A percentile compares a stretch with the other conserved stretches of the same genome.
These are phyloP conservation scores for Sylvilagus bachmani DNA, from an alignment of 2,113 vertebrate genomes.

Conservation along the genomic window DNA sequence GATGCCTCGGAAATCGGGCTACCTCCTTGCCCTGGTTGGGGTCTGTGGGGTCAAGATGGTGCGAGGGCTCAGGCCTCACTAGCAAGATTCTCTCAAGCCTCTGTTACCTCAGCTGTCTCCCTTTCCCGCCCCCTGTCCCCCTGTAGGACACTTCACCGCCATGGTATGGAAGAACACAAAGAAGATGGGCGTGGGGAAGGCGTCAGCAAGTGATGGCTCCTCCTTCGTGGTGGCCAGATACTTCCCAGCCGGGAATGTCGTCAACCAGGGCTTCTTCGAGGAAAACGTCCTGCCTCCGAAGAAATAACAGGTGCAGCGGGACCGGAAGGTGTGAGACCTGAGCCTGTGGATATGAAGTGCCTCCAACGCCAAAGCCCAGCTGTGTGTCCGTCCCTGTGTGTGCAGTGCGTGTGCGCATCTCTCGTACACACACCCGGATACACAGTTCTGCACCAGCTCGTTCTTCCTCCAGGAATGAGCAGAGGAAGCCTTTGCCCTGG, in stretches of 20 bases:
- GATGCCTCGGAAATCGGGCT: not conserved
- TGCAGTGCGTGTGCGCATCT: not conserved
- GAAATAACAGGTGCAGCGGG: conserved; percentile 83
- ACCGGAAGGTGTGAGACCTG: conserved; percentile 67
- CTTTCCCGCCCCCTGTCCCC: not conserved
- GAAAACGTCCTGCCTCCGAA: conserved; percentile 95
- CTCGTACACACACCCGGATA: not conserved
- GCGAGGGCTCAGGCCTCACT: not conserved
- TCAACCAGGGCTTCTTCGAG: conserved; percentile 97
- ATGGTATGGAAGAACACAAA: conserved; percentile 98
- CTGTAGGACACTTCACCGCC: conserved; percentile 97
- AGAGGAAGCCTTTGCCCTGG: not conserved
- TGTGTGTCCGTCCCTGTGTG: conserved; percentile 10
- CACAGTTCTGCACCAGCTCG: not conserved
- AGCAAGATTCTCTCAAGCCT: not conserved
- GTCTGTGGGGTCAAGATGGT: not conserved
- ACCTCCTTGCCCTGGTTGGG: not conserved
- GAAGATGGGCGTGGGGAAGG: conserved; percentile 96
- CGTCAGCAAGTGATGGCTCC: conserved; percentile 94
- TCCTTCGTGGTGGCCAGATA: conserved; percentile 98
- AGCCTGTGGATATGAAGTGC: conserved; percentile 59
- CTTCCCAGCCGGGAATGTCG: conserved; percentile 96
- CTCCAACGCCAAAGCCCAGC: conserved; percentile 51
- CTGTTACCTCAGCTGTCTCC: not conserved
- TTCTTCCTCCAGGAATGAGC: not conserved